A percentile compares a stretch with the other conserved stretches of the same genome.
Conservation (phyloP, 2,888 invertebrate species). For the Synergus japonicus region DNA sequence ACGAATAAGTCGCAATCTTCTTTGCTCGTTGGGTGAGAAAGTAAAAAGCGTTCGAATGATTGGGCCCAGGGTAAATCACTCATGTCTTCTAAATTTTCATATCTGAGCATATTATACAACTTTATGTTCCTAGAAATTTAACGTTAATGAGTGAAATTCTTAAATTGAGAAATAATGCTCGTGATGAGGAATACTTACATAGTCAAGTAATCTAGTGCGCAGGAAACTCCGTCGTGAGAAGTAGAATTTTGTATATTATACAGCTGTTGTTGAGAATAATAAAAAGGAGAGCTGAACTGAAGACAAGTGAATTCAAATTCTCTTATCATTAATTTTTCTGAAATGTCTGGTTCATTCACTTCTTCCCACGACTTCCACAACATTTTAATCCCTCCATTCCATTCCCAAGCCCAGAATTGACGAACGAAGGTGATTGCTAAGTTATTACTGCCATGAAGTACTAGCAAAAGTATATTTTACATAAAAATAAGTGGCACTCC, state of each 20-base stretch:
- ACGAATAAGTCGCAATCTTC: conserved; percentile 82
- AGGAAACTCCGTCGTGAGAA: conserved; percentile 80
- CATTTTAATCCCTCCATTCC: conserved; percentile 64
- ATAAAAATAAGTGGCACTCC: conserved; percentile 20
- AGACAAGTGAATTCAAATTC: conserved; percentile 78
- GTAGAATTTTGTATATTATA: conserved; percentile 83
- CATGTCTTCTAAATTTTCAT: conserved; percentile 69
- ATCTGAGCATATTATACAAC: conserved; percentile 74
- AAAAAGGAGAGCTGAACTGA: conserved; percentile 79
- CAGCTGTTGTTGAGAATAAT: conserved; percentile 79
- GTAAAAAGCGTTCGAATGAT: conserved; percentile 81
- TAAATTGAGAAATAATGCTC: background rate
- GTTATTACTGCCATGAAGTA: conserved; percentile 61
- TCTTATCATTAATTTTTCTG: conserved; percentile 63
- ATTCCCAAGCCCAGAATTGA: conserved; percentile 73
- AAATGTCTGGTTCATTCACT: conserved; percentile 60
- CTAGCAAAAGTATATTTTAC: conserved; percentile 46
- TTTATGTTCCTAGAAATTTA: conserved; percentile 76
- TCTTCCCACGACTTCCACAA: conserved; percentile 63
- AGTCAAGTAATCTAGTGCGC: conserved; percentile 80
- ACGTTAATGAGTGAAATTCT: background rate
- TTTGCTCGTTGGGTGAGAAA: conserved; percentile 82
- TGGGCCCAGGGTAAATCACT: conserved; percentile 82
- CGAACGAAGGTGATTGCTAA: conserved; percentile 63
- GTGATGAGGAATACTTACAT: conserved; percentile 76